Base-by-base conservation (phyloP, 2,888 invertebrate species). In the Carpatolechia fugitivella region DNA sequence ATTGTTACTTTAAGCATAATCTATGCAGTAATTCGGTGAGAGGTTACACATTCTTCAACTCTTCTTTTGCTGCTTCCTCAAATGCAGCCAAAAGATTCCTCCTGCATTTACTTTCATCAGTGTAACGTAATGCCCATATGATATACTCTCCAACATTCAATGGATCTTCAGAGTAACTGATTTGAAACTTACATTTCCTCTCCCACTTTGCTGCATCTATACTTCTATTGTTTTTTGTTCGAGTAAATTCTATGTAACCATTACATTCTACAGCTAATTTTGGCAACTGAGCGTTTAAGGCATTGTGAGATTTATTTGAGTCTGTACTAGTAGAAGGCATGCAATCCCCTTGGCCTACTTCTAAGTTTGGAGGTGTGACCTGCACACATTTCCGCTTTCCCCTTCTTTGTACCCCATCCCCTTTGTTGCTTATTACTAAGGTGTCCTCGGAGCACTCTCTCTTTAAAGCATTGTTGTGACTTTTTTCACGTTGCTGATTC, bases 51-150 rank as follows among this genome's bases (percentile, higher is more conserved):
- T 48, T 31, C 31, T 48, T 48, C 2, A 31, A 56, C 40, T 78
- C 78, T 7, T 83, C 78, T 54, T 68, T 77, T 35, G 80, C 73
- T 20, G 76, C 82, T 70, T 87, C 84, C 54, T 91, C 87, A 72
- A 91, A 91, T 16, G 85, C 91, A 55, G 91, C 80, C 64, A 92
- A 70, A 48, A 93, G 78, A 74, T 93, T 93, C 62, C 92, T 82
- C 49, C 91, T 78, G 64, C 93, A 93, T 64, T 91, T 92, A 64
- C 89, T 91, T 61, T 92, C 92, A 67, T 91, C 92, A 55, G 91
- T 91, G 66, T 94, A 94, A 56, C 92, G 84, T 61, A 94, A 87
- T 57, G 88, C 80, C 85, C 93, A 92, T 65, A 94, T 92, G 5
- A 91, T 90, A 64, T 91, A 92, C 66, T 92, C 92, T 16, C 91